phyloP scores from a whole-genome alignment of 2,797 vertebrate genomes.

The Linurgus olivaceus region DNA sequence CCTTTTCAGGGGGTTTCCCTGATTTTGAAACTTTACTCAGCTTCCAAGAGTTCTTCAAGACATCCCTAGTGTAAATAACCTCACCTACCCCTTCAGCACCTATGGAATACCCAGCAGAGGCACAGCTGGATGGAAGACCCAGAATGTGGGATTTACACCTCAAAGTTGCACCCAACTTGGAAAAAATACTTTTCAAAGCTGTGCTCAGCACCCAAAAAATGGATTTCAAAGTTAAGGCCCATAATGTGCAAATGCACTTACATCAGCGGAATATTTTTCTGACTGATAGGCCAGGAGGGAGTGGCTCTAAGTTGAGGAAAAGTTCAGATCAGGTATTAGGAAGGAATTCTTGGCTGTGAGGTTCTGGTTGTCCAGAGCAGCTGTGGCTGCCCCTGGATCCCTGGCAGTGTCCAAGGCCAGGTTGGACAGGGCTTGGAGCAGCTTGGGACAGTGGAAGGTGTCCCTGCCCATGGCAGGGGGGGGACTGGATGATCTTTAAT shows the following conservation, averaged over 20 bases:
- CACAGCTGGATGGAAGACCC: not conserved
- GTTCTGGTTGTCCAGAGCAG: not conserved
- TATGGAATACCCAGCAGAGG: not conserved
- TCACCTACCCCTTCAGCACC: not conserved
- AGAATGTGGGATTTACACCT: not conserved
- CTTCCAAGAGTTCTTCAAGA: not conserved
- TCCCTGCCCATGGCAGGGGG: not conserved
- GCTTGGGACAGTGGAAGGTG: fast-evolving
- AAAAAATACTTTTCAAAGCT: not conserved
- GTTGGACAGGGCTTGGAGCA: fast-evolving
- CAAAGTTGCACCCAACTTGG: not conserved
- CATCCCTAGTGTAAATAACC: not conserved
- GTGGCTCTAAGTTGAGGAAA: not conserved
- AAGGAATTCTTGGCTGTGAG: not conserved
- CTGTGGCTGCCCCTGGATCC: not conserved
- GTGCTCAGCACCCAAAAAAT: not conserved
- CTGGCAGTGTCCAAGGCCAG: not conserved
- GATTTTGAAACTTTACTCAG: not conserved
- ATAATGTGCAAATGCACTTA: fast-evolving
- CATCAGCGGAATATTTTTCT: not conserved
- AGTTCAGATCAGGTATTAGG: not conserved
- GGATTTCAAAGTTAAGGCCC: not conserved
- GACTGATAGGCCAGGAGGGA: not conserved
- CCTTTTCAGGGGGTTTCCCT: not conserved
- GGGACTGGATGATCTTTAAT: not conserved